Conservation (phyloP, 2,888 invertebrate species). For the Drosophila neonasuta region DNA sequence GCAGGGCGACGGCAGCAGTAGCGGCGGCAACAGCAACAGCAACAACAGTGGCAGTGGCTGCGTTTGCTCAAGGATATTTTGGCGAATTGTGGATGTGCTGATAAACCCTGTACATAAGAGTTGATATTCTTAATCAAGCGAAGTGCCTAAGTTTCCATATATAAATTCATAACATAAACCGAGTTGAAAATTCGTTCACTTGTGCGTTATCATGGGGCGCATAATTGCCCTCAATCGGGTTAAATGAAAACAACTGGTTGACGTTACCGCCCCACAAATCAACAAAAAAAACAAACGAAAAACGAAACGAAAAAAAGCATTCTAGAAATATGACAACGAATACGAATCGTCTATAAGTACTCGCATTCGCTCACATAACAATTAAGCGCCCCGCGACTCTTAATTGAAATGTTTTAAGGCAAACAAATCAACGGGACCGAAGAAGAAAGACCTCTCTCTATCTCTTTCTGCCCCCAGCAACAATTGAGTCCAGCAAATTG, state of each 20-base stretch:
- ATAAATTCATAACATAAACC: neutral
- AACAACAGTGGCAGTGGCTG: conserved; percentile 6
- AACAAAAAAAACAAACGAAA: conserved; percentile 6
- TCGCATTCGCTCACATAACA: conserved; percentile 47
- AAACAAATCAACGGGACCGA: conserved; percentile 52
- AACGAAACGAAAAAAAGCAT: neutral
- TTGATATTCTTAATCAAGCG: conserved; percentile 49
- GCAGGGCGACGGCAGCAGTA: conserved; percentile 35
- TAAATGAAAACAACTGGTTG: conserved; percentile 62
- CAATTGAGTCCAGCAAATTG: conserved; percentile 44
- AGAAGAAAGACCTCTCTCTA: neutral
- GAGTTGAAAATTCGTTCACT: conserved; percentile 32
- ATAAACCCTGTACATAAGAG: conserved; percentile 36
- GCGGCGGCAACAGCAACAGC: conserved; percentile 5
- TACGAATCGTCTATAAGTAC: conserved; percentile 31
- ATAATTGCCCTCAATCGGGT: conserved; percentile 79
- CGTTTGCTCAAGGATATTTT: conserved; percentile 36
- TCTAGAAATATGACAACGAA: conserved; percentile 5
- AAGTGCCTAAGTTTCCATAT: conserved; percentile 37
- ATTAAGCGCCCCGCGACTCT: conserved; percentile 60
- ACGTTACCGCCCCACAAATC: conserved; percentile 53
- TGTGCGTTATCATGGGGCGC: conserved; percentile 60
- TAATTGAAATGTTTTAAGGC: conserved; percentile 72
- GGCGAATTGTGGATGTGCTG: conserved; percentile 29
- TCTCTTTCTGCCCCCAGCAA: conserved; percentile 8